Conservation (phyloP, 2,797 vertebrate genomes). For the Lepilemur septentrionalis region DNA sequence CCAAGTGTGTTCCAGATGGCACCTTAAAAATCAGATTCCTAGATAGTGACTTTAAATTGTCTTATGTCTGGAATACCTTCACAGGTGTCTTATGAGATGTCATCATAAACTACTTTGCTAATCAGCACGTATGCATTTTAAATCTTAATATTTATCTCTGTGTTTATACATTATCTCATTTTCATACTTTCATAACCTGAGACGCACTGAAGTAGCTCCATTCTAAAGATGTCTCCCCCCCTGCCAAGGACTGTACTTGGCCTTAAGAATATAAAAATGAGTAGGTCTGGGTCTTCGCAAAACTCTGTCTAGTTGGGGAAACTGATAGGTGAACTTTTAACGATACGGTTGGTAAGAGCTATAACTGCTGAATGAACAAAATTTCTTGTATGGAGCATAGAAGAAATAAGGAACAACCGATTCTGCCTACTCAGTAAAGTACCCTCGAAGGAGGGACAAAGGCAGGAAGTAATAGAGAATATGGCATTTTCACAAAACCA, state of each 20-base stretch:
- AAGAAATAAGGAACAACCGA: neutral
- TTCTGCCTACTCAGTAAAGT: neutral
- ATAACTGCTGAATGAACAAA: neutral
- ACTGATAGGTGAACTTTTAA: neutral
- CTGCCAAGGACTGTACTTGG: neutral
- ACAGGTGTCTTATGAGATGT: neutral
- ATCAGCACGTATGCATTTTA: neutral
- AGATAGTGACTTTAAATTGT: neutral
- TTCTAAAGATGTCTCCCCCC: neutral
- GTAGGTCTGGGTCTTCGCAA: neutral
- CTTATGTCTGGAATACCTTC: neutral
- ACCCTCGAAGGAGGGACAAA: neutral
- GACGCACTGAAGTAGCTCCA: neutral
- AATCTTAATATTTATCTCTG: neutral
- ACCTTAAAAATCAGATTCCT: neutral
- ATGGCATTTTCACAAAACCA: neutral
- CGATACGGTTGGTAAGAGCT: neutral
- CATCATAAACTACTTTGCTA: neutral
- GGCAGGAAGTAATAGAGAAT: neutral
- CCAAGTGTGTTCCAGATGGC: neutral
- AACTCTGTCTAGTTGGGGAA: neutral
- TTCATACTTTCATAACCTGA: neutral
- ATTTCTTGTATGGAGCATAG: neutral
- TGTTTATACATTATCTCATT: neutral
- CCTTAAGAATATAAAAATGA: neutral